These are phyloP conservation scores for Bovichtus variegatus DNA, from an alignment of 2,797 vertebrate species.

Conservation along the genomic window DNA sequence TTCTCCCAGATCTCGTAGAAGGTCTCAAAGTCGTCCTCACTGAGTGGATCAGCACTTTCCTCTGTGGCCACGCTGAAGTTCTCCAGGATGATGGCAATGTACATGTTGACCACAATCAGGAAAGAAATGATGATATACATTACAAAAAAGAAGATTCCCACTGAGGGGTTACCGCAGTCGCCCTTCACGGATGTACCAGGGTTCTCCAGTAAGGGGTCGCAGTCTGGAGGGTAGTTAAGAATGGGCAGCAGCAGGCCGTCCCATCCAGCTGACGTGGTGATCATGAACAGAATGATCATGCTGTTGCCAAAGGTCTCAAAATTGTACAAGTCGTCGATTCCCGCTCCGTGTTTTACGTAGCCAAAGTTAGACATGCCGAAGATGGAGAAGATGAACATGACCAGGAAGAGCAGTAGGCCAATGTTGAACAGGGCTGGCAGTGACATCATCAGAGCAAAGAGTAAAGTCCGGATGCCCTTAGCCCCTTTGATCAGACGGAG, in stretches of 20 bases:
- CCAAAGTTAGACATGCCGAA: slow-evolving; percentile 99
- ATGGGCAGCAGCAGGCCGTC: slow-evolving; percentile 97
- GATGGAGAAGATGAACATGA: slow-evolving; percentile 99
- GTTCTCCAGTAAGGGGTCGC: slow-evolving; percentile 92
- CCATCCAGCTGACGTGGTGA: slow-evolving; percentile 98
- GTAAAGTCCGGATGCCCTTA: slow-evolving; percentile 98
- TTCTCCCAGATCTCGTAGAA: slow-evolving; percentile 99
- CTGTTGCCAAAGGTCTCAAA: slow-evolving; percentile 99
- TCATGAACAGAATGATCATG: slow-evolving; percentile 99
- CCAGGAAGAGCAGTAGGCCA: slow-evolving; percentile 96
- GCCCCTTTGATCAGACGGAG: slow-evolving; percentile 98
- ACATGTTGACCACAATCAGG: slow-evolving; percentile 99
- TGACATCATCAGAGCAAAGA: slow-evolving; percentile 99
- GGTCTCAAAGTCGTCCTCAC: slow-evolving; percentile 99
- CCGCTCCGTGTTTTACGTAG: slow-evolving; percentile 96
- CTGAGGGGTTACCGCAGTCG: slow-evolving; percentile 97
- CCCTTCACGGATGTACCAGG: slow-evolving; percentile 96
- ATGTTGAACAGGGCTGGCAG: slow-evolving; percentile 99
- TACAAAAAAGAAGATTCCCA: slow-evolving; percentile 99
- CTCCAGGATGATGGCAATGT: slow-evolving; percentile 99
- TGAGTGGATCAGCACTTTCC: slow-evolving; percentile 97
- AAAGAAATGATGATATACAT: slow-evolving; percentile 99
- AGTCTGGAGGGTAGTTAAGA: slow-evolving; percentile 97
- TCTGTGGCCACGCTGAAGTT: slow-evolving; percentile 99
- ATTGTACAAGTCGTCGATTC: slow-evolving; percentile 99